A percentile compares a stretch with the other conserved stretches of the same genome.
Conservation (phyloP, 2,888 invertebrate species). For the Halictus quadricinctus region DNA sequence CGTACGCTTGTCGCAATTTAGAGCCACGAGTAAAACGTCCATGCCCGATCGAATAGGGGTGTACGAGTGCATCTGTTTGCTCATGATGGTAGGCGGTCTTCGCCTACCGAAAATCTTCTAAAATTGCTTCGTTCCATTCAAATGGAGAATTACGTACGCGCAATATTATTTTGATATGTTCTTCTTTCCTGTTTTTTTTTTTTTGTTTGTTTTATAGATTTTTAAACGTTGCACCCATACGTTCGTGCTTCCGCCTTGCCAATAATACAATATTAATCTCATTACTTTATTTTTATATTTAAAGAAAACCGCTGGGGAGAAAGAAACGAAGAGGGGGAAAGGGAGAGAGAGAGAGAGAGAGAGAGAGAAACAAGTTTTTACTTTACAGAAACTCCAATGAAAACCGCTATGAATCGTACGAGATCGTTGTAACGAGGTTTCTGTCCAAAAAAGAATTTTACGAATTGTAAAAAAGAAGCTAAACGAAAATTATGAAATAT, state of each 20-base stretch:
- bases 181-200: background rate
- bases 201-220: conserved; percentile 45
- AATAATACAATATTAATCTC: conserved; percentile 59
- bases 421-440: conserved; percentile 31
- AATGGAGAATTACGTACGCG: conserved; percentile 39
- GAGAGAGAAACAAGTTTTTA: conserved; percentile 1
- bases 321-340: background rate
- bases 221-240: conserved; percentile 60
- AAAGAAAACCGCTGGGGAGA: conserved; percentile 27
- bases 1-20: background rate
- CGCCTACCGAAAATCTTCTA: background rate
- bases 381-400: conserved; percentile 27
- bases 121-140: conserved; percentile 15
- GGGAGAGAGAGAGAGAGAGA: background rate
- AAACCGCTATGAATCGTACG: conserved; percentile 6
- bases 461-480: conserved; percentile 9
- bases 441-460: conserved; percentile 24
- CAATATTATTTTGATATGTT: conserved; percentile 56
- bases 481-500: conserved; percentile 4
- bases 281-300: conserved; percentile 60
- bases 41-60: background rate
- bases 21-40: background rate
- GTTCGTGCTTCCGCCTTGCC: conserved; percentile 71
- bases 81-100: background rate
- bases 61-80: background rate